These are phyloP conservation scores for Thelaira solivaga DNA, from an alignment of 2,888 invertebrate genomes.

Conservation along the genomic window DNA sequence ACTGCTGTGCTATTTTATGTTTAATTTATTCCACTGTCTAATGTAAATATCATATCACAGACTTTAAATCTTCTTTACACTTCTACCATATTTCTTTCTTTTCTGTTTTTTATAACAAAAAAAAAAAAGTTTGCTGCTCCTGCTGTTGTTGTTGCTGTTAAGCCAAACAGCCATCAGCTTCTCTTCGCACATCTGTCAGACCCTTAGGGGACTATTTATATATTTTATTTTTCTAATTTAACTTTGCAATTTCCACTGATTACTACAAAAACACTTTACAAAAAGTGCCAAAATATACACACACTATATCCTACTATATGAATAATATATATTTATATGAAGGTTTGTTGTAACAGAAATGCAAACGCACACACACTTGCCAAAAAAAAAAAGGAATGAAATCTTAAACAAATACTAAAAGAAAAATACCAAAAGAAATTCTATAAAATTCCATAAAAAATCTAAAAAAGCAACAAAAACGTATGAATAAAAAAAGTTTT, in stretches of 20 bases:
- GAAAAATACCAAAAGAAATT: conserved; percentile 23
- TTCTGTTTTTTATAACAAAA: neutral
- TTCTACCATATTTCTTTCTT: neutral
- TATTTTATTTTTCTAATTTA: conserved; percentile 60
- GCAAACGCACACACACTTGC: too few relatives aligned
- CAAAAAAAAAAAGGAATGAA: neutral
- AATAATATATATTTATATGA: neutral
- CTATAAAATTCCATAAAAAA: conserved; percentile 28
- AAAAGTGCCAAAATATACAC: conserved; percentile 50
- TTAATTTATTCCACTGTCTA: conserved; percentile 49
- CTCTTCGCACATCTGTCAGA: conserved; percentile 45
- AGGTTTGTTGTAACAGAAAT: neutral
- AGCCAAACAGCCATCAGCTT: conserved; percentile 14
- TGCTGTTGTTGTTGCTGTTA: neutral
- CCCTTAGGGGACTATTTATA: conserved; percentile 49
- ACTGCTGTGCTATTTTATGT: neutral
- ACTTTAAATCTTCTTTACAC: conserved; percentile 53
- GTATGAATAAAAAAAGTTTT: neutral
- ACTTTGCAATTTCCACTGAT: conserved; percentile 60
- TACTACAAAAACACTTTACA: conserved; percentile 56
- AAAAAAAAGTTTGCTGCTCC: too few relatives aligned
- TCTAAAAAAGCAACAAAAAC: neutral
- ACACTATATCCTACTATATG: conserved; percentile 26
- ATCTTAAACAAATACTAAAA: conserved; percentile 30
- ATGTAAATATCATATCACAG: conserved; percentile 49